A percentile compares a stretch with the other conserved stretches of the same genome.
These are phyloP conservation scores for Tromatobia lineatoria DNA, from an alignment of 2,888 invertebrate species.

Conservation along the genomic window DNA sequence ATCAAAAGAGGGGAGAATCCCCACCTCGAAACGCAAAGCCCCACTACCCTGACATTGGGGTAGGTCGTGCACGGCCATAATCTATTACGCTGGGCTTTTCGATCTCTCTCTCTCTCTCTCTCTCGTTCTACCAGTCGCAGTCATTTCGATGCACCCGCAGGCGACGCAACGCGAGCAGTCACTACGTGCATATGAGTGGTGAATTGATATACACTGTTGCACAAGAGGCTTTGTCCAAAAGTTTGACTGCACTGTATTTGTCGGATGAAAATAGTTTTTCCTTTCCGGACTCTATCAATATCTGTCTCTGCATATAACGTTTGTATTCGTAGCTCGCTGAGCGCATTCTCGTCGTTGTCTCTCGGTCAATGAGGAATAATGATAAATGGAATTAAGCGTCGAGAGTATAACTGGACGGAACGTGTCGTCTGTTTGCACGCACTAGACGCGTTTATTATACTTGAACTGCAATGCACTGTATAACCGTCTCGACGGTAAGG, in stretches of 20 bases:
- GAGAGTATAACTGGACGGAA: constrained; percentile 7
- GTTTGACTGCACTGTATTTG: constrained; percentile 1
- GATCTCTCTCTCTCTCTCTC: constrained; percentile 14
- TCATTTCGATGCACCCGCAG: constrained; percentile 56
- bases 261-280: constrained; percentile 21
- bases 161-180: constrained; percentile 6
- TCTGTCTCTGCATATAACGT: neutral
- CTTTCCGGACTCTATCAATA: constrained; percentile 16
- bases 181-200: constrained; percentile 35
- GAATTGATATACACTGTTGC: constrained; percentile 33
- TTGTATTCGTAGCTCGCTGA: neutral
- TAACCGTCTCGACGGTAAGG: constrained; percentile 37
- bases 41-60: constrained; percentile 68
- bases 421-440: neutral
- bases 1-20: constrained; percentile 34
- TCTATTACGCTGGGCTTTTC: constrained; percentile 19
- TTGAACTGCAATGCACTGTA: constrained; percentile 1
- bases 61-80: constrained; percentile 54
- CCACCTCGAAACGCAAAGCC: constrained; percentile 20
- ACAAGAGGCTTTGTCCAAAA: neutral
- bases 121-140: constrained; percentile 4
- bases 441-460: neutral
- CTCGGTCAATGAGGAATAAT: constrained; percentile 35
- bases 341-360: constrained; percentile 18
- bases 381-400: constrained; percentile 48